Conservation (phyloP, 2,888 invertebrate species). For the Oscheius onirici region DNA sequence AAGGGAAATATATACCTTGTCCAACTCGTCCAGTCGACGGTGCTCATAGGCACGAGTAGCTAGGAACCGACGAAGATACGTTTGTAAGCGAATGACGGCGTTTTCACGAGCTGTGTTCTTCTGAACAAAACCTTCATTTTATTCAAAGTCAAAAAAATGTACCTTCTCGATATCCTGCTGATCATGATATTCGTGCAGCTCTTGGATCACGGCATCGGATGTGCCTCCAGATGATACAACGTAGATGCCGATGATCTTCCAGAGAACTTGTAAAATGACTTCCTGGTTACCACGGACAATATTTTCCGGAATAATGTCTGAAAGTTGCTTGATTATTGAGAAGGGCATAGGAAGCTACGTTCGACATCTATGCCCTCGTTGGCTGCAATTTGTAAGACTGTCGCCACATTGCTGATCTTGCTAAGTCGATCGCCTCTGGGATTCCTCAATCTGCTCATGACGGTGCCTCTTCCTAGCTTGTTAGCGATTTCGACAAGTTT, state of each 20-base stretch:
- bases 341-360: background rate
- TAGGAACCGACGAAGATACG: background rate
- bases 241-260: conserved; percentile 45
- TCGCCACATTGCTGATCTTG: conserved; percentile 48
- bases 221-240: conserved; percentile 24
- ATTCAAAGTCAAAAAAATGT: background rate
- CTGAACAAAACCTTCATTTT: background rate
- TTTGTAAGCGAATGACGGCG: background rate
- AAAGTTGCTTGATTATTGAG: background rate
- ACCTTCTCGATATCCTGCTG: background rate
- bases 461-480: conserved; percentile 18
- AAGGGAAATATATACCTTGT: background rate
- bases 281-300: conserved; percentile 47
- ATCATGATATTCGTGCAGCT: background rate
- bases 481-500: conserved; percentile 16
- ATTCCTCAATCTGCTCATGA: conserved; percentile 38
- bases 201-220: background rate
- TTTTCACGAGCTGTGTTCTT: background rate
- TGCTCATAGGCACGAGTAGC: background rate
- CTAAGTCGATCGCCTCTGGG: conserved; percentile 52
- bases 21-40: background rate
- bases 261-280: conserved; percentile 39
- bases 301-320: conserved; percentile 30
- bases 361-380: conserved; percentile 29
- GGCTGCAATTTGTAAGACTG: conserved; percentile 35